Evolutionary conservation across 2,797 vertebrate genomes (phyloP), one percentile per base, ranked within the genome.

Genomic region (Ambastaia sidthimunki): DNA sequence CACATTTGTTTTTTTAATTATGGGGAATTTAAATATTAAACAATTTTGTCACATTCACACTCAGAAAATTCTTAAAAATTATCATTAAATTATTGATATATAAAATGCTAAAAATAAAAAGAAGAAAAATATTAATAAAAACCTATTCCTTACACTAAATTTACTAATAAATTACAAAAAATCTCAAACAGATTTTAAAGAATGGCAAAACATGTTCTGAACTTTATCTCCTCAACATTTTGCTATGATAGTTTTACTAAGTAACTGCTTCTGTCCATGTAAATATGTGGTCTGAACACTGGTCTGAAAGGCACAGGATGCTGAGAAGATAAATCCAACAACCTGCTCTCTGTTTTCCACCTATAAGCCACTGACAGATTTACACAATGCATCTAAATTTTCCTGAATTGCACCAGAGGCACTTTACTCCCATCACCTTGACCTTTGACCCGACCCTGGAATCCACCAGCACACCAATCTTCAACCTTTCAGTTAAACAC

Each of bases 401-500:
- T 74, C 21, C 19, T 57, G 34, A 76, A 59, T 21, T 23, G 66
- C 41, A 57, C 37, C 74, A 66, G 23, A 50, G 34, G 19, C n/a
- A 41, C 54, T 37, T n/a, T 18, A 12, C 10, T 59, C 16, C 21
- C 10, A 31, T 81, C 12, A 72, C 28, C 76, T 66, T 83, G 79
- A 59, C 62, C 12, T 59, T 18, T 74, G 19, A 54, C 31, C 62
- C 48, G 41, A 82, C 48, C 50, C 71, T 78, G 75, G 55, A 79
- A 59, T 37, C 18, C 28, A 47, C 21, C 16, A 34, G 78, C 12
- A 73, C 41, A 37, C 16, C 3, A 41, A 57, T 34, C 37, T 63
- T 72, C 23, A 79, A 74, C 50, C 65, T 65, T 62, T 28, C 16
- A 78, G 81, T 41, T 44, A 34, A 23, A 70, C 54, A 68, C 68